Percentiles rank a stretch among this genome's conserved stretches.
phyloP scores from a whole-genome alignment of 2,797 vertebrate species.

The Hybognathus amarus region DNA sequence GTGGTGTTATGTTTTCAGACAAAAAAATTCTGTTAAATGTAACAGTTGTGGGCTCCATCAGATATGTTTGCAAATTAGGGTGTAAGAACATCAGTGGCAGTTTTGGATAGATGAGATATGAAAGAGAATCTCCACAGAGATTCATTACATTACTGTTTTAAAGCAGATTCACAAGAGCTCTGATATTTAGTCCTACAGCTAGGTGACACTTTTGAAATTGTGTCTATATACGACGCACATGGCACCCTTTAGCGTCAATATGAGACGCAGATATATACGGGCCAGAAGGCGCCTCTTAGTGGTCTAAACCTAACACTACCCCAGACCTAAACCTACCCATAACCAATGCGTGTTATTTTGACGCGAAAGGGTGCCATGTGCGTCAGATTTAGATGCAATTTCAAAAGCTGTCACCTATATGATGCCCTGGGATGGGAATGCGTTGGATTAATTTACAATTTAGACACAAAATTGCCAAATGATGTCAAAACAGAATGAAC shows the following conservation, averaged over 20 bases:
- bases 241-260: too few relatives aligned
- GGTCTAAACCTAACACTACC: too few relatives aligned
- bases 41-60: slow-evolving; percentile 9
- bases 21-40: slow-evolving; percentile 5
- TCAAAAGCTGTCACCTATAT: too few relatives aligned
- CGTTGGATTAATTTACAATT: neutral
- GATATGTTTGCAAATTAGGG: slow-evolving; percentile 32
- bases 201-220: too few relatives aligned
- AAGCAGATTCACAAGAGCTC: neutral
- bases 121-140: neutral
- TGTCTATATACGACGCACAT: too few relatives aligned
- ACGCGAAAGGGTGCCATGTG: too few relatives aligned
- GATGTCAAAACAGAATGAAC: neutral
- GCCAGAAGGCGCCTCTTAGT: too few relatives aligned
- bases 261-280: too few relatives aligned
- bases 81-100: slow-evolving; percentile 6
- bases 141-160: neutral
- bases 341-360: too few relatives aligned
- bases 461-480: neutral
- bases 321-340: too few relatives aligned
- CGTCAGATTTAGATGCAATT: too few relatives aligned
- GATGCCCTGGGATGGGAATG: too few relatives aligned
- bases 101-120: neutral
- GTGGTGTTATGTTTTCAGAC: slow-evolving; percentile 28
- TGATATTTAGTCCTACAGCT: neutral